Conservation (phyloP, 2,888 invertebrate species). For the Tetheella fluctuosa region DNA sequence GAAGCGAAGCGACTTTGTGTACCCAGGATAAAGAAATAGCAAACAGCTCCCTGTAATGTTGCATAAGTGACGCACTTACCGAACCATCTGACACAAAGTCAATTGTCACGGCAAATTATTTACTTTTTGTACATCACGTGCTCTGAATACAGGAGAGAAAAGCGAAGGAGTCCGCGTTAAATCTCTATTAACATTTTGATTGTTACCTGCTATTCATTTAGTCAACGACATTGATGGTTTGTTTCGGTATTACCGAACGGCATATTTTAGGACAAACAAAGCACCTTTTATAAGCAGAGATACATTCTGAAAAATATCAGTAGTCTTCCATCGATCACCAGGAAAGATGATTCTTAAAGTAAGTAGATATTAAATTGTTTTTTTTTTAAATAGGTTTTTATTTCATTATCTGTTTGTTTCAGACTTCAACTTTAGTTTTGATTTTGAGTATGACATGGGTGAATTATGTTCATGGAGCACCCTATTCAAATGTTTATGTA, state of each 20-base stretch:
- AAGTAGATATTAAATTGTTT: conserved; percentile 45
- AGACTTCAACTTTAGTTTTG: conserved; percentile 47
- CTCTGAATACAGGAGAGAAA: conserved; percentile 66
- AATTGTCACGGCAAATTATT: conserved; percentile 62
- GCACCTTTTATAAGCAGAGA: conserved; percentile 71
- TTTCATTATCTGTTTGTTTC: conserved; percentile 41
- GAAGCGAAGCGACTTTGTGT: conserved; percentile 37
- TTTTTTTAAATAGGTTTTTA: conserved; percentile 10
- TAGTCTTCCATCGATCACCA: conserved; percentile 69
- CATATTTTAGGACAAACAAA: conserved; percentile 75
- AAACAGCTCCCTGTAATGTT: conserved; percentile 52
- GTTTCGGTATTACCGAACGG: conserved; percentile 80
- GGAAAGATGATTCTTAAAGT: conserved; percentile 77
- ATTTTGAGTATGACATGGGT: conserved; percentile 43
- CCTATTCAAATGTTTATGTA: conserved; percentile 70
- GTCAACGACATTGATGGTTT: conserved; percentile 80
- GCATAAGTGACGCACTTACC: conserved; percentile 58
- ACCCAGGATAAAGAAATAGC: conserved; percentile 42
- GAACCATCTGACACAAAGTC: conserved; percentile 55
- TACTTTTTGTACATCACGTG: conserved; percentile 68
- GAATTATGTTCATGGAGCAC: conserved; percentile 44
- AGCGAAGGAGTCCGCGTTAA: conserved; percentile 62
- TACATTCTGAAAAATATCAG: conserved; percentile 73
- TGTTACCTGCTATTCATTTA: conserved; percentile 74
- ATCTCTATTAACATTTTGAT: conserved; percentile 79